A percentile compares a stretch with the other conserved stretches of the same genome.
phyloP scores from a whole-genome alignment of 1,140 invertebrate species.

The Drosophila bifasciata region DNA sequence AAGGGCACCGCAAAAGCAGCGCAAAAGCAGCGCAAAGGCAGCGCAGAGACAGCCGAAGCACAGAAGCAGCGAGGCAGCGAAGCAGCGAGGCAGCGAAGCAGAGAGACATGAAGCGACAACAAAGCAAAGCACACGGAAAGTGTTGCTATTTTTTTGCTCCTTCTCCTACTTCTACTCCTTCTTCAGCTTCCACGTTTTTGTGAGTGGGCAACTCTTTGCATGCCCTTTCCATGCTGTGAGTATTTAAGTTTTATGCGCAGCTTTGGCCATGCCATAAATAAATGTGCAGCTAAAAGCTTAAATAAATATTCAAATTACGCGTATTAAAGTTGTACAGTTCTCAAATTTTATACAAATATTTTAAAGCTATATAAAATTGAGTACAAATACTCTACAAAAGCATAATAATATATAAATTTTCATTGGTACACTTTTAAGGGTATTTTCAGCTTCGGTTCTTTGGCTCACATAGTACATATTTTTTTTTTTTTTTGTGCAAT shows the following conservation, averaged over 20 bases:
- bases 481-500: constrained; percentile 24
- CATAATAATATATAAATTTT: no score
- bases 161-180: constrained; percentile 20
- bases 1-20: constrained; percentile 26
- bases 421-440: no score
- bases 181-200: constrained; percentile 9
- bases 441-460: background rate
- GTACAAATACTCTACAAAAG: no score
- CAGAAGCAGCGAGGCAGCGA: constrained; percentile 13
- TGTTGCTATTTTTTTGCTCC: constrained; percentile 74
- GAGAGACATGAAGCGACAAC: constrained; percentile 32
- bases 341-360: no score
- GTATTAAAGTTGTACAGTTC: no score
- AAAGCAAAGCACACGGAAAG: constrained; percentile 74
- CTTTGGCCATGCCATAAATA: no score
- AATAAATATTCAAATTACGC: no score
- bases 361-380: no score
- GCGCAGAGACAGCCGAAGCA: background rate
- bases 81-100: background rate
- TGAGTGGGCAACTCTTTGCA: constrained; percentile 7
- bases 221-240: constrained; percentile 20
- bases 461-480: constrained; percentile 11
- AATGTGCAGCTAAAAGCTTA: no score
- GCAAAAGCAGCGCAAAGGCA: constrained; percentile 14
- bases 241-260: background rate